A percentile compares a stretch with the other conserved stretches of the same genome.
These are phyloP conservation scores for Agrypnus murinus DNA, from an alignment of 2,888 invertebrate species.

Conservation along the genomic window DNA sequence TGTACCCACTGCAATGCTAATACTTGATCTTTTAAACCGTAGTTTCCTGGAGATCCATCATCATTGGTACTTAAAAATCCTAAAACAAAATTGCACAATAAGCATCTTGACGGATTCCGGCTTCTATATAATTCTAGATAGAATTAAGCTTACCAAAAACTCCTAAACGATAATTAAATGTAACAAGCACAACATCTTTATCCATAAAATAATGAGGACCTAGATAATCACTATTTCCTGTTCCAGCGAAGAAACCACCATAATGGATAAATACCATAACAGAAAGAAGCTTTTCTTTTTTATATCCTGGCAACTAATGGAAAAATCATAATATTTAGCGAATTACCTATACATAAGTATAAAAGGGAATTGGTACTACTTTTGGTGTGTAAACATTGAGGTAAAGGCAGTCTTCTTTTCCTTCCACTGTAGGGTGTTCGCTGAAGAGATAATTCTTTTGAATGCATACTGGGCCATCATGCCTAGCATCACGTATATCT, in stretches of 20 bases:
- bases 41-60: constrained; percentile 71
- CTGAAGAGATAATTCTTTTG: constrained; percentile 70
- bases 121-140: too few relatives aligned
- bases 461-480: constrained; percentile 68
- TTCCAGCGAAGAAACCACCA: constrained; percentile 73
- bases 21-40: constrained; percentile 73
- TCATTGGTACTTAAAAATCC: constrained; percentile 72
- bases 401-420: constrained; percentile 73
- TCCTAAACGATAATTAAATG: constrained; percentile 70
- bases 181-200: constrained; percentile 71
- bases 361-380: constrained; percentile 54
- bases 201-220: constrained; percentile 75
- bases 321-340: too few relatives aligned
- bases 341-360: too few relatives aligned
- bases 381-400: constrained; percentile 72
- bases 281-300: constrained; percentile 56
- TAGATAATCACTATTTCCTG: constrained; percentile 68
- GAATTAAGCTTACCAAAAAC: constrained; percentile 61
- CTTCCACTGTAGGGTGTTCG: constrained; percentile 62
- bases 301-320: neutral
- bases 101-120: too few relatives aligned
- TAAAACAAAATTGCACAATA: constrained; percentile 40
- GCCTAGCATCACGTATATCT: constrained; percentile 62
- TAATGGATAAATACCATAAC: constrained; percentile 75
- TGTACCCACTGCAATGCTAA: constrained; percentile 71